These are phyloP conservation scores for Aphaenogaster rudis DNA, from an alignment of 1,140 invertebrate genomes.

Conservation along the genomic window DNA sequence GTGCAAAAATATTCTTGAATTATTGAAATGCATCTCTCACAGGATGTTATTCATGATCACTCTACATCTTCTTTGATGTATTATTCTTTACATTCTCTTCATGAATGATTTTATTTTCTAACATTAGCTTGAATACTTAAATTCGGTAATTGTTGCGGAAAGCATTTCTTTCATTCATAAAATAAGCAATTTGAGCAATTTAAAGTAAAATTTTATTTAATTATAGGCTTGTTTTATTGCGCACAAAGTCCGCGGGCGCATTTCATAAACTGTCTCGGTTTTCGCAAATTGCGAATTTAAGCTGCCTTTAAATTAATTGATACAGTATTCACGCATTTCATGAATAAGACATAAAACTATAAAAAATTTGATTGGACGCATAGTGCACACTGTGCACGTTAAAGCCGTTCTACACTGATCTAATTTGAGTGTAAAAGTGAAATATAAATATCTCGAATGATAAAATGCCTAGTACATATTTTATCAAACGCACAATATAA, in stretches of 20 bases:
- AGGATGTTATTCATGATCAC: not conserved
- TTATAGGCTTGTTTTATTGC: not conserved
- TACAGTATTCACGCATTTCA: not conserved
- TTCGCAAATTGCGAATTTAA: not conserved
- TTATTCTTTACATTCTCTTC: not conserved
- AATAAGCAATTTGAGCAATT: not conserved
- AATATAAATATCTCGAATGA: no score
- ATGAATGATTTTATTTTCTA: not conserved
- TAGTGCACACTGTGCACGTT: no score
- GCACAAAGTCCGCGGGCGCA: not conserved
- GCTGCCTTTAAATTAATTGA: not conserved
- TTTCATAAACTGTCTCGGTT: not conserved
- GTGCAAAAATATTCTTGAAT: constrained; percentile 41
- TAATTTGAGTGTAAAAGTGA: no score
- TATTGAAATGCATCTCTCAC: not conserved
- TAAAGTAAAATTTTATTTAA: not conserved
- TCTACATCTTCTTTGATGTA: not conserved
- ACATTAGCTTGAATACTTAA: not conserved
- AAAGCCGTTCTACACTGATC: no score
- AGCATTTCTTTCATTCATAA: not conserved
- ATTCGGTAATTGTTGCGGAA: not conserved
- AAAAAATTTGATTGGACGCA: no score
- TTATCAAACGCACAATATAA: no score
- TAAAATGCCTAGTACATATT: no score
- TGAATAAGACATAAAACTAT: not conserved